phyloP scores from a whole-genome alignment of 2,113 vertebrate species.

The Cervus canadensis region DNA sequence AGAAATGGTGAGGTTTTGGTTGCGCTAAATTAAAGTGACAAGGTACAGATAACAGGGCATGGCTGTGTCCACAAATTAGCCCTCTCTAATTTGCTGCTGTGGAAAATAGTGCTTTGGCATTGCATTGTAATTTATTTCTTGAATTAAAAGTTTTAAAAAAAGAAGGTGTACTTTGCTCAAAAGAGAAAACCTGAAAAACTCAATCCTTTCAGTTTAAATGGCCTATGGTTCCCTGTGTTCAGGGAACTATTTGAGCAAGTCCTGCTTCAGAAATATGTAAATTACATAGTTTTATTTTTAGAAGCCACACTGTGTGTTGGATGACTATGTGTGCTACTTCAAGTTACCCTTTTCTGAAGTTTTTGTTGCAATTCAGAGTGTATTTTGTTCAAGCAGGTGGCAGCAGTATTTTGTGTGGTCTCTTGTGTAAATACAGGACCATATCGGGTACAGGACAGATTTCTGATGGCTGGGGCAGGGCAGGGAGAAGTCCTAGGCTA shows the following conservation, averaged over 20 bases:
- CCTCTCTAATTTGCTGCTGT: constrained; percentile 75
- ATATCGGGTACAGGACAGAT: accelerated
- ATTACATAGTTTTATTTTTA: constrained; percentile 9
- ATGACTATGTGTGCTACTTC: not conserved
- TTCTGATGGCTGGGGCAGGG: not conserved
- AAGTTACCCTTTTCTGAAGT: not conserved
- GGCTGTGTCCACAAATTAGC: constrained; percentile 74
- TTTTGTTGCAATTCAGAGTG: not conserved
- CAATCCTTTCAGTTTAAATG: not conserved
- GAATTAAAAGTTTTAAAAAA: constrained; percentile 42
- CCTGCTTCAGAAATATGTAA: not conserved
- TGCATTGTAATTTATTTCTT: constrained; percentile 67
- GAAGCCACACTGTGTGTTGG: not conserved
- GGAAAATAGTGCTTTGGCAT: constrained; percentile 50
- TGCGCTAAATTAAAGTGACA: constrained; percentile 71
- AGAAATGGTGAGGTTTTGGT: constrained; percentile 49
- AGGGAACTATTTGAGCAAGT: not conserved
- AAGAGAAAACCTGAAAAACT: not conserved
- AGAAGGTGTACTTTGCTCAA: constrained; percentile 12
- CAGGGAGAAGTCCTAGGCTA: not conserved
- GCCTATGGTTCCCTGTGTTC: not conserved
- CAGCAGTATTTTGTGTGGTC: not conserved
- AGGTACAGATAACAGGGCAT: constrained; percentile 71
- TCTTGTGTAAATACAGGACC: not conserved
- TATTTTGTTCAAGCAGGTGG: not conserved